Conservation (phyloP, 2,888 invertebrate species). For the Oxystoma pomonae region DNA sequence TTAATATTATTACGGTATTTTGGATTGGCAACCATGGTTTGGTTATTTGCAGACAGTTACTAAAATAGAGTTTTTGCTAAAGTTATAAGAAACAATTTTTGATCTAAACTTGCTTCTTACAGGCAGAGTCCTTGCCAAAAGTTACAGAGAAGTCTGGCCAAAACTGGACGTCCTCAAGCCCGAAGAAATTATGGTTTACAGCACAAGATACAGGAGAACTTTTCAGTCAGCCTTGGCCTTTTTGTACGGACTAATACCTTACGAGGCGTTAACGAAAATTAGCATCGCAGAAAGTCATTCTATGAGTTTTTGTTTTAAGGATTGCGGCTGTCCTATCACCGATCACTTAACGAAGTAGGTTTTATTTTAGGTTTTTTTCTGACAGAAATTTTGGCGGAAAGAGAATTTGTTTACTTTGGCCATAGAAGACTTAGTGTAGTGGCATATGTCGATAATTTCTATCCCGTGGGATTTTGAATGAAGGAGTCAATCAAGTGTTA, state of each 20-base stretch:
- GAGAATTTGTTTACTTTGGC: too few relatives aligned
- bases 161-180: conserved; percentile 48
- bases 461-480: too few relatives aligned
- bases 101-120: too few relatives aligned
- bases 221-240: conserved; percentile 86
- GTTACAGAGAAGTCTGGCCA: conserved; percentile 52
- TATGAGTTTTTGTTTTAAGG: conserved; percentile 79
- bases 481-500: too few relatives aligned
- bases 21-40: too few relatives aligned
- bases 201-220: conserved; percentile 83
- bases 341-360: conserved; percentile 56
- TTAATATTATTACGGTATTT: too few relatives aligned
- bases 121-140: conserved; percentile 63
- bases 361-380: conserved; percentile 2
- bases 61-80: too few relatives aligned
- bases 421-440: too few relatives aligned
- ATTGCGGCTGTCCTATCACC: conserved; percentile 75
- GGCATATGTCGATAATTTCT: too few relatives aligned
- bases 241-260: conserved; percentile 65
- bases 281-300: conserved; percentile 73
- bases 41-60: too few relatives aligned
- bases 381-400: too few relatives aligned
- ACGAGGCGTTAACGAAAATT: conserved; percentile 62
- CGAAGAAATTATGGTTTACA: conserved; percentile 66
- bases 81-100: too few relatives aligned